Evolutionary conservation across 2,888 invertebrate genomes (phyloP).

Genomic region (Proisotoma minuta): DNA sequence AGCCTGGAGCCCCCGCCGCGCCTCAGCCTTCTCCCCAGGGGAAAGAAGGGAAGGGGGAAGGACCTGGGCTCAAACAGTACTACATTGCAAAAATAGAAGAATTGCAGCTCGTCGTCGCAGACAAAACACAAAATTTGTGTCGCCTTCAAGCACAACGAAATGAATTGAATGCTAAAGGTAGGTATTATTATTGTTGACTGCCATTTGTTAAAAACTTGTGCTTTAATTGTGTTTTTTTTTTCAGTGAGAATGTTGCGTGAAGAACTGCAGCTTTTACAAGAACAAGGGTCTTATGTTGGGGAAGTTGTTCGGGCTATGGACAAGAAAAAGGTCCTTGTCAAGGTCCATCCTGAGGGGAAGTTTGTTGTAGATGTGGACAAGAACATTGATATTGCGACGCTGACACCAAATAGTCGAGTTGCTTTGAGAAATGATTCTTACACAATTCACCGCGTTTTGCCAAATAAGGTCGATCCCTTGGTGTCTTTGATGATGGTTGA

Average conservation of each 20-base stretch:
- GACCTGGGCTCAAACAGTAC: conserved; percentile 90
- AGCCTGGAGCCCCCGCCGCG: conserved; percentile 31
- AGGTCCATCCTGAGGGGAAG: conserved; percentile 99
- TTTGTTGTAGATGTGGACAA: conserved; percentile 99
- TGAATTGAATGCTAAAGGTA: conserved; percentile 96
- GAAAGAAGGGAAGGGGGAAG: conserved; percentile 49
- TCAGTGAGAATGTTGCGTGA: conserved; percentile 93
- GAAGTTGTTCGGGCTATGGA: conserved; percentile 99
- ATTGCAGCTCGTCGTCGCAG: conserved; percentile 89
- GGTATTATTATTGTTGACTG: neutral
- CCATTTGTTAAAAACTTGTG: neutral
- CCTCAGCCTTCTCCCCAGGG: conserved; percentile 19
- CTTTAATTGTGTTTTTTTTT: conserved; percentile 45
- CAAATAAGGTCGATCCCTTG: conserved; percentile 97
- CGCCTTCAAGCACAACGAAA: conserved; percentile 97
- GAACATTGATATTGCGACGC: conserved; percentile 96
- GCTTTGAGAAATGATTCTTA: conserved; percentile 98
- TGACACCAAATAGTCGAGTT: conserved; percentile 95
- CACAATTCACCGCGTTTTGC: conserved; percentile 95
- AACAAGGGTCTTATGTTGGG: conserved; percentile 98
- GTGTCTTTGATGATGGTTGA: conserved; percentile 99
- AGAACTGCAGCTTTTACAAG: conserved; percentile 87
- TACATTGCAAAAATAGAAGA: conserved; percentile 98
- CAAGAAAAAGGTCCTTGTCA: conserved; percentile 98
- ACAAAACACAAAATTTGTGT: conserved; percentile 93